Evolutionary conservation across 1,140 invertebrate species (phyloP).

Genomic region (Melanaphis sacchari): DNA sequence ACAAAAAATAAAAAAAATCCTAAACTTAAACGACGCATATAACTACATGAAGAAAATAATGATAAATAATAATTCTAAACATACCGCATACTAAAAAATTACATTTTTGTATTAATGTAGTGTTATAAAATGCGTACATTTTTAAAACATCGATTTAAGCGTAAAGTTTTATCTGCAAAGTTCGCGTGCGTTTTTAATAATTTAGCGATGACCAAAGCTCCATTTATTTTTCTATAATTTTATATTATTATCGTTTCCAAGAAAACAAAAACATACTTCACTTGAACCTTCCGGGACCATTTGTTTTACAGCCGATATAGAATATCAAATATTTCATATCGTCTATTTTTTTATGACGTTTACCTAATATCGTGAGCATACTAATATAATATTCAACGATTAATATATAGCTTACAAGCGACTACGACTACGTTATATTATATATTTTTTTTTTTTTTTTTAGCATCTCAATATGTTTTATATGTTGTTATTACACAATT

Average conservation of each 20-base stretch:
- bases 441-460: no score
- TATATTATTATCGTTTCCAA: not conserved
- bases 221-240: not conserved
- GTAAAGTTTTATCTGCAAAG: no score
- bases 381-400: not conserved
- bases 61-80: no score
- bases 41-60: no score
- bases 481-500: not conserved
- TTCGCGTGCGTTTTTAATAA: not conserved
- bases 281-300: not conserved
- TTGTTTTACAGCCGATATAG: not conserved
- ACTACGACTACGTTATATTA: no score
- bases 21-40: no score
- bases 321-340: not conserved
- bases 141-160: no score
- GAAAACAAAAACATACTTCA: not conserved
- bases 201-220: not conserved
- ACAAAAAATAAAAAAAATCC: no score
- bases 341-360: not conserved
- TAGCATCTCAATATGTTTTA: not conserved
- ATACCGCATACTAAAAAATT: no score
- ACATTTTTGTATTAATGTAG: no score
- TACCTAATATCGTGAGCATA: not conserved
- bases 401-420: not conserved
- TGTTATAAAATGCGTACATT: no score